These are phyloP conservation scores for Polietes domitor DNA, from an alignment of 2,888 invertebrate species.

Conservation along the genomic window DNA sequence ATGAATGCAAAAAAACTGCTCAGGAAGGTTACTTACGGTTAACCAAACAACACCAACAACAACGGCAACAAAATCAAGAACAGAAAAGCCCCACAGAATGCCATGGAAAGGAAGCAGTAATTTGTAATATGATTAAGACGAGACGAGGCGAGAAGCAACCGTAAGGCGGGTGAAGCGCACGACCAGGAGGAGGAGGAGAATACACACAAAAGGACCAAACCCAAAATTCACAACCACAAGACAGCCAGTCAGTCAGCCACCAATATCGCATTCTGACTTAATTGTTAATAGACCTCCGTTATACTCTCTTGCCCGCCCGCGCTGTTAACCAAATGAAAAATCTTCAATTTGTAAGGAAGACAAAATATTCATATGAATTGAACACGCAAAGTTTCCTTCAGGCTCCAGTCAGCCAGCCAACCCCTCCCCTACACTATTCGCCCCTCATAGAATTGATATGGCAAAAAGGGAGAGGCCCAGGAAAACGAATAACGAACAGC, in stretches of 20 bases:
- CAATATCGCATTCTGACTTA: neutral
- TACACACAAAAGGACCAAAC: conserved; percentile 8
- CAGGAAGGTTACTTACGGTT: conserved; percentile 30
- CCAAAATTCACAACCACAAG: conserved; percentile 1
- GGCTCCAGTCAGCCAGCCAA: neutral
- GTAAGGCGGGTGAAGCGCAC: neutral
- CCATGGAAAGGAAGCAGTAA: conserved; percentile 4
- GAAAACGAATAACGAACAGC: neutral
- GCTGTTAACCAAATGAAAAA: neutral
- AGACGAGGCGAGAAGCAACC: neutral
- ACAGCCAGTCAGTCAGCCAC: too few species aligned
- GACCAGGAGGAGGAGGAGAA: neutral
- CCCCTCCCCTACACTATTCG: too few species aligned
- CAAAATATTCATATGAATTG: conserved; percentile 16
- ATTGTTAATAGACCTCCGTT: neutral
- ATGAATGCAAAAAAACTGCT: conserved; percentile 10
- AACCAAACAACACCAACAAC: conserved; percentile 24
- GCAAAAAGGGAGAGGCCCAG: conserved; percentile 14
- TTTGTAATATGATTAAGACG: conserved; percentile 34
- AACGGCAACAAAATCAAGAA: conserved; percentile 6
- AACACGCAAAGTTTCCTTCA: conserved; percentile 24
- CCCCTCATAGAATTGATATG: neutral
- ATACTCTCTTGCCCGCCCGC: neutral
- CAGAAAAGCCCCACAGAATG: neutral
- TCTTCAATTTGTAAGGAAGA: neutral